A percentile compares a stretch with the other conserved stretches of the same genome.
These are phyloP conservation scores for Ploceus nigricollis DNA, from an alignment of 2,113 vertebrate species.

Conservation along the genomic window DNA sequence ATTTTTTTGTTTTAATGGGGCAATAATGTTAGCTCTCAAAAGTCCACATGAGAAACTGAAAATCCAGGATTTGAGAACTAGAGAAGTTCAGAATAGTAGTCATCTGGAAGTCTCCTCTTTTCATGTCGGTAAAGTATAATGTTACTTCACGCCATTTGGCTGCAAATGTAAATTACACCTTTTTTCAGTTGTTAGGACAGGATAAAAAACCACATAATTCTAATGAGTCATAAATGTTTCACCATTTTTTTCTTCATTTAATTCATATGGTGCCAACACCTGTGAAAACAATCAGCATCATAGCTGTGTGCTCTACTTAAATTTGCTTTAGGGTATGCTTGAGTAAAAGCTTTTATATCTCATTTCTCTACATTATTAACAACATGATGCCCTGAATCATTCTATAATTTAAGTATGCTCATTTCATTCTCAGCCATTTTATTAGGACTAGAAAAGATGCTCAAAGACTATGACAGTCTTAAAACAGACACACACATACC, in stretches of 20 bases:
- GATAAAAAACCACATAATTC: slow-evolving; percentile 68
- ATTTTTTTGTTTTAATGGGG: neutral
- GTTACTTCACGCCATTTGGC: slow-evolving; percentile 64
- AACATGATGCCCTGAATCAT: slow-evolving; percentile 60
- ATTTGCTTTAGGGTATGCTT: slow-evolving; percentile 61
- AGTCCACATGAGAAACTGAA: slow-evolving; percentile 34
- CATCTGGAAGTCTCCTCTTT: slow-evolving; percentile 68
- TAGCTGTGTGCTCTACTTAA: slow-evolving; percentile 62
- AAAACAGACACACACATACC: neutral
- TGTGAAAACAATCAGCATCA: slow-evolving; percentile 73
- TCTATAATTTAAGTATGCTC: slow-evolving; percentile 49
- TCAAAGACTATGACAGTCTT: slow-evolving; percentile 28
- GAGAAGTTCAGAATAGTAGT: slow-evolving; percentile 47
- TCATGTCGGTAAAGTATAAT: slow-evolving; percentile 48
- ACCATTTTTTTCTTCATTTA: slow-evolving; percentile 72
- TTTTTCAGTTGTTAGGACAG: slow-evolving; percentile 73
- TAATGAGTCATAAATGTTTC: slow-evolving; percentile 72
- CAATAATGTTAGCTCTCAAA: slow-evolving; percentile 8
- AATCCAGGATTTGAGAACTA: slow-evolving; percentile 21
- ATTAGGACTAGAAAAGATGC: slow-evolving; percentile 31
- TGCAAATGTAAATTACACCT: slow-evolving; percentile 71
- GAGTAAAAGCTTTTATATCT: slow-evolving; percentile 64
- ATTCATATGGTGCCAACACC: slow-evolving; percentile 73
- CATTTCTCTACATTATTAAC: slow-evolving; percentile 70
- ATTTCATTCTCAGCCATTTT: slow-evolving; percentile 48